These are phyloP conservation scores for Trichonephila clavata DNA, from an alignment of 1,140 invertebrate genomes.

Conservation along the genomic window DNA sequence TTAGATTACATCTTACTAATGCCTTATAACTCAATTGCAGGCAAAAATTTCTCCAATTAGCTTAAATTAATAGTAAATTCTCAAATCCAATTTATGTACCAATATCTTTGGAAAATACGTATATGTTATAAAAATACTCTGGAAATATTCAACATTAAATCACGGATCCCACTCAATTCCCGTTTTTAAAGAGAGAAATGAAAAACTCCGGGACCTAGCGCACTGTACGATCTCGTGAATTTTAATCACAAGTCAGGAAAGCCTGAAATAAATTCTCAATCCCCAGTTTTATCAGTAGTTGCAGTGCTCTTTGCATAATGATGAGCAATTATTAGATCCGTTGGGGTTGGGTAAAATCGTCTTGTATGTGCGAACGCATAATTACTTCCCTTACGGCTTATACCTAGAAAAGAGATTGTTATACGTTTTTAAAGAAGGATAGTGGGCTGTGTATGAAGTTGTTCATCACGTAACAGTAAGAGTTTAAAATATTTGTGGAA, in stretches of 20 bases:
- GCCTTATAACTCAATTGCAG: no score
- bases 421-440: background rate
- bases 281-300: slow-evolving; percentile 46
- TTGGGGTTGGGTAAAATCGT: background rate
- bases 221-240: background rate
- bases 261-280: slow-evolving; percentile 51
- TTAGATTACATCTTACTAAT: no score
- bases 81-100: no score
- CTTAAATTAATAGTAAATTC: no score
- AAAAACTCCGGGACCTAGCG: background rate
- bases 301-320: background rate
- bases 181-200: background rate
- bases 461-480: background rate
- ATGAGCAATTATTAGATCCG: slow-evolving; percentile 37
- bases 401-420: background rate
- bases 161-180: background rate
- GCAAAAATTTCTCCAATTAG: no score
- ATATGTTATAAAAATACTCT: background rate
- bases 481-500: no score
- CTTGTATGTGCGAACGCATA: background rate
- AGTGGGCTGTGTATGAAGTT: background rate
- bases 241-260: slow-evolving; percentile 52
- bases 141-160: background rate
- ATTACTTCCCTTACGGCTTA: background rate
- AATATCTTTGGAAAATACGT: no score